Base-by-base conservation (phyloP, 2,888 invertebrate genomes). In the Linhomoeus sp. region DNA sequence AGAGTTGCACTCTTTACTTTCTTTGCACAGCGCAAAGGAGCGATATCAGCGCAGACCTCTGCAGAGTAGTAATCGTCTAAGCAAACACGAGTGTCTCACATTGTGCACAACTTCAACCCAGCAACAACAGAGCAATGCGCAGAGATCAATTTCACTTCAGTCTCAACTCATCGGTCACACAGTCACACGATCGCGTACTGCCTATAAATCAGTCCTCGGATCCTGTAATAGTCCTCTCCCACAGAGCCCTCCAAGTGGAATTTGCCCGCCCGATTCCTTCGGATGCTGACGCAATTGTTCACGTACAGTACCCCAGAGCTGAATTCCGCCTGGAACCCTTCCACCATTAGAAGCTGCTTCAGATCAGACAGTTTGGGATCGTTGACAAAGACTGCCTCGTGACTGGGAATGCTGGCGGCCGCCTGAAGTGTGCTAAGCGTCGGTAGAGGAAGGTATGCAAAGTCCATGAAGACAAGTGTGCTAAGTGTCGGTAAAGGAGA, bases 221-320 rank as follows among this genome's bases (percentile, higher is more conserved):
- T 81, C 73, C 77, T 80, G 69, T 81, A 97, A 68, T 88, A 97
- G 56, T 94, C 90, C 58, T 88, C 86, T 9, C 86, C 84, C 1
- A 90, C 70, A 48, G 83, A 81, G 0, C 97, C 94, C 70, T 97
- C 94, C 50, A 97, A 69, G 35, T 85, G 80, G 37, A 97, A 81
- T 62, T 80, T 78, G 0, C 92, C 92, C 45, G 81, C 78, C 60
- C 92, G 90, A 67, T 83, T 78, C 80, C 85, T 68, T 58, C 85
- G 74, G 41, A 97, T 76, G 5, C 90, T 88, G 46, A 92, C 76
- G 37, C 82, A 81, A 66, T 84, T 83, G 62, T 84, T 85, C 70
- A 92, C 90, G 77, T 87, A 85, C 2, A 94, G 73, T 12, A 86
- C 83, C 41, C 92, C 92, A 24, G 79, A 82, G 25, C 78, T 78